Percentiles rank a stretch among this genome's conserved stretches.
phyloP scores from a whole-genome alignment of 2,797 vertebrate species.

The Esox lucius region DNA sequence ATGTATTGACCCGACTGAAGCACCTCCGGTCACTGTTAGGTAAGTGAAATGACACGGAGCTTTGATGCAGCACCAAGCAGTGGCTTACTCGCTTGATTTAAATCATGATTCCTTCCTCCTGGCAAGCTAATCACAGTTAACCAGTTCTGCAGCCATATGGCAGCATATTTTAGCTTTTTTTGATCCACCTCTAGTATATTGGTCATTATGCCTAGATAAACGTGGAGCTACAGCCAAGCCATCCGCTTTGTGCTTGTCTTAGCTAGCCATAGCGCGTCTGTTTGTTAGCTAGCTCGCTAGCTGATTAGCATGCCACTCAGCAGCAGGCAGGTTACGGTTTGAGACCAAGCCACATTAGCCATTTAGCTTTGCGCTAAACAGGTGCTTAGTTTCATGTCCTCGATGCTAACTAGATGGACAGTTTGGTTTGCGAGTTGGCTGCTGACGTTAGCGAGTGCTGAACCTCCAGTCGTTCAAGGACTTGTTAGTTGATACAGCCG shows the following conservation, averaged over 20 bases:
- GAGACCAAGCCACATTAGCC: neutral
- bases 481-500: neutral
- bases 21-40: conserved; percentile 94
- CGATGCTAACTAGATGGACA: neutral
- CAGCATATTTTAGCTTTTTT: neutral
- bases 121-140: neutral
- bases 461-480: neutral
- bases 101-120: conserved; percentile 38
- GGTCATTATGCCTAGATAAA: neutral
- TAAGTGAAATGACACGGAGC: conserved; percentile 76
- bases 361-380: neutral
- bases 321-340: neutral
- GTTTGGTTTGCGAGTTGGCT: neutral
- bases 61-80: conserved; percentile 45
- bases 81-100: conserved; percentile 52
- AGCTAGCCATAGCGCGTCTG: neutral
- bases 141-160: neutral
- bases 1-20: conserved; percentile 92
- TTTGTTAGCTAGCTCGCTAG: neutral
- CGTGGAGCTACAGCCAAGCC: neutral
- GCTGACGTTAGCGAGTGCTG: neutral
- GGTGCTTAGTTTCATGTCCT: neutral
- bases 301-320: conserved; percentile 5
- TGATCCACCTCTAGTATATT: neutral
- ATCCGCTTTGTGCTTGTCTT: neutral